A percentile compares a stretch with the other conserved stretches of the same genome.
Conservation (phyloP, 2,797 vertebrate genomes). For the Lepilemur ruficaudatus region DNA sequence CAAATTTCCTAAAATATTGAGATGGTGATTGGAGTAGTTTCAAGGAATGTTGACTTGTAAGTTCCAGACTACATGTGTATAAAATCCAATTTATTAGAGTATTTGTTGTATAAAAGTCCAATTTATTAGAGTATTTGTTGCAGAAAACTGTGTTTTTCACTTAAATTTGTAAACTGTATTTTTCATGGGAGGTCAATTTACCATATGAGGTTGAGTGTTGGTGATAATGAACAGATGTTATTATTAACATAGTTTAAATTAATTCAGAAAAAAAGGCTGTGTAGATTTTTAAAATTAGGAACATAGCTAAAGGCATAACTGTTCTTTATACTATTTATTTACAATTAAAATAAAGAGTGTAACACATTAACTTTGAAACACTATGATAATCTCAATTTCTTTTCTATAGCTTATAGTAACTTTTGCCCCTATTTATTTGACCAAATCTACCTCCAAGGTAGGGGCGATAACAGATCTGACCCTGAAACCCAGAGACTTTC, state of each 20-base stretch:
- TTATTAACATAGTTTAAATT: background rate
- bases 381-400: background rate
- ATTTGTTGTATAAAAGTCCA: background rate
- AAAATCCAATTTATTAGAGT: background rate
- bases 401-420: background rate
- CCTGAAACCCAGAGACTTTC: background rate
- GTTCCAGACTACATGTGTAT: background rate
- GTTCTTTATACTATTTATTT: slow-evolving; percentile 42
- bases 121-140: background rate
- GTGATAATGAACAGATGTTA: background rate
- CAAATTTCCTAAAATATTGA: background rate
- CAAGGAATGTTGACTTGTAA: background rate
- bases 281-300: slow-evolving; percentile 19
- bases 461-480: background rate
- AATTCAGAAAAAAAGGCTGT: background rate
- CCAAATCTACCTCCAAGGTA: background rate
- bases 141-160: background rate
- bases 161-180: background rate
- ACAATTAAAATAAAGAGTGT: background rate
- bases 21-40: slow-evolving; percentile 14
- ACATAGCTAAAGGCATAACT: background rate
- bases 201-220: background rate
- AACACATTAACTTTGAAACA: background rate
- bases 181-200: slow-evolving; percentile 19
- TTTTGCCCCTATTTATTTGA: background rate